Evolutionary conservation across 2,888 invertebrate species (phyloP).

Genomic region (Mactromeris polynyma): DNA sequence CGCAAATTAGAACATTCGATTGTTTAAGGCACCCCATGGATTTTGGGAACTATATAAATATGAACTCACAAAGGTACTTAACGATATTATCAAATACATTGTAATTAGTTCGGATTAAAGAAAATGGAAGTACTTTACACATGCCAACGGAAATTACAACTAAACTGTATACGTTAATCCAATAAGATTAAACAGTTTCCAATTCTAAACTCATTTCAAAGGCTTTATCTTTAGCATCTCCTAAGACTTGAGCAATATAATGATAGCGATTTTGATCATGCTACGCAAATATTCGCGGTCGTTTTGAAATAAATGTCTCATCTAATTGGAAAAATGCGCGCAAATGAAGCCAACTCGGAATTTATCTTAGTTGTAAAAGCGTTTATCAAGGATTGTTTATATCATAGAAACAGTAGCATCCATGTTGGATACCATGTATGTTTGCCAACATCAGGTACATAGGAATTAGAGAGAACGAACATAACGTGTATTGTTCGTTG

Average conservation of each 20-base stretch:
- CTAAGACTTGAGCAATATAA: not conserved
- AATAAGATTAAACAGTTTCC: not conserved
- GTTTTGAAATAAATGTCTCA: constrained; percentile 38
- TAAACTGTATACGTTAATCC: not conserved
- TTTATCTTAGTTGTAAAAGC: constrained; percentile 21
- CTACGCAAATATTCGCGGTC: not conserved
- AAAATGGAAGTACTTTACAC: not conserved
- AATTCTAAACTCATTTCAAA: not conserved
- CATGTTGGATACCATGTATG: not conserved
- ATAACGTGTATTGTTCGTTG: not conserved
- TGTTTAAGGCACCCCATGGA: no score
- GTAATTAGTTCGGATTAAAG: not conserved
- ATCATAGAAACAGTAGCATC: not conserved
- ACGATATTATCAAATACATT: not conserved
- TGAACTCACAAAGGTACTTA: no score
- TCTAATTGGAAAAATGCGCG: constrained; percentile 29
- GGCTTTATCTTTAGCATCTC: not conserved
- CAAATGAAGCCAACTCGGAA: constrained; percentile 18
- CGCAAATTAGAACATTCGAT: no score
- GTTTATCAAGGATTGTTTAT: constrained; percentile 22
- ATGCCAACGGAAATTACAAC: not conserved
- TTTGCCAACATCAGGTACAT: constrained; percentile 23
- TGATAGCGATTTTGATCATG: not conserved
- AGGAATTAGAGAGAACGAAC: not conserved
- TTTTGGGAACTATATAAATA: no score